These are phyloP conservation scores for Electrona antarctica DNA, from an alignment of 2,113 vertebrate genomes.

Conservation along the genomic window DNA sequence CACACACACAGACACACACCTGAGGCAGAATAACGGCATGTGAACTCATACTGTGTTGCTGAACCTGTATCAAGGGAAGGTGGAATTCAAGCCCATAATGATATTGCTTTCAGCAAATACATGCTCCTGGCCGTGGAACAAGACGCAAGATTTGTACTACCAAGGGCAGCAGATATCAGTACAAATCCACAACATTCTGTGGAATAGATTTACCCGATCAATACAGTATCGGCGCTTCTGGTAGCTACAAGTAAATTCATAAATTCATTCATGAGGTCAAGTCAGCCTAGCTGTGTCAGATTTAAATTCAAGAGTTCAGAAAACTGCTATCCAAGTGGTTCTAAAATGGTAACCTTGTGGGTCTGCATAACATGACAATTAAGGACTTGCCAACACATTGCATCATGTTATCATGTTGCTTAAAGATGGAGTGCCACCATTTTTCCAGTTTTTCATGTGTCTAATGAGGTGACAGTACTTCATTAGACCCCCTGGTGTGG, in stretches of 20 bases:
- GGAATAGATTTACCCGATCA: background rate
- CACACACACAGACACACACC: background rate
- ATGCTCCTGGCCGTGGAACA: slow-evolving; percentile 36
- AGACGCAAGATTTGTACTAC: slow-evolving; percentile 21
- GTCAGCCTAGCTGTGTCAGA: background rate
- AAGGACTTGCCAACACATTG: too few species aligned
- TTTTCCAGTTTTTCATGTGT: too few species aligned
- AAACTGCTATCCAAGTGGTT: background rate
- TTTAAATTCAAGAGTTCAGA: background rate
- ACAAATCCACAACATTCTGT: slow-evolving; percentile 2
- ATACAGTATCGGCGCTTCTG: background rate
- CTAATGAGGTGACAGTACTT: too few species aligned
- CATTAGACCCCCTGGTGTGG: too few species aligned
- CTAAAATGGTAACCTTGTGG: too few species aligned
- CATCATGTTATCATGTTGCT: too few species aligned
- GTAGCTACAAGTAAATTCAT: slow-evolving; percentile 1
- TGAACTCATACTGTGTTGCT: background rate
- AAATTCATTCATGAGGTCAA: background rate
- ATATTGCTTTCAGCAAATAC: slow-evolving; percentile 34
- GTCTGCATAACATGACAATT: too few species aligned
- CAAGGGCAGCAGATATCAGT: slow-evolving; percentile 23
- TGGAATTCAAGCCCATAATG: slow-evolving; percentile 45
- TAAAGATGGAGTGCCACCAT: too few species aligned
- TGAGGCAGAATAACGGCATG: slow-evolving; percentile 37
- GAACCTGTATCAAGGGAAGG: slow-evolving; percentile 26